Base-by-base conservation (phyloP, 64 coral and sea anemone genomes). In the Stichodactyla mertensii region DNA sequence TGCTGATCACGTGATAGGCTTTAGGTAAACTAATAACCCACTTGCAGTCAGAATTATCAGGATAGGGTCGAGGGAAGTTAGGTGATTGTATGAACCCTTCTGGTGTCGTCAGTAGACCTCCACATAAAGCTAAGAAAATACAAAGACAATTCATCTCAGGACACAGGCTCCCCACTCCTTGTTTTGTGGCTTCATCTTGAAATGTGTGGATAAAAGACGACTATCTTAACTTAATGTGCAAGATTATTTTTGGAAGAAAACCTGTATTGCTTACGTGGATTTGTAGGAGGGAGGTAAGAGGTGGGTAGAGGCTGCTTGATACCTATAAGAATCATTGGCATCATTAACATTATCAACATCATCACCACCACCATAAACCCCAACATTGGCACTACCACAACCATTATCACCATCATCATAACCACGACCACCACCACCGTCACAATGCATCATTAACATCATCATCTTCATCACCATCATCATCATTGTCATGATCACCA, bases 1-100 rank as follows among this genome's bases (percentile, higher is more conserved):
- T 61, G 52, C 19, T 84, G 28, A 84, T 57, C 51, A 84, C 82
- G 54, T 84, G 82, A 84, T 84, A 84, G 20, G 23, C 11, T 6
- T 28, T 84, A 10, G 82, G 82, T n/a, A 84, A 31, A 57, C 55
- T 54, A 27, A 84, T 84, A 61, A 84, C n/a, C 82, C 82, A 84
- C 28, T 84, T 84, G 28, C 82, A 84, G 82, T 84, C 12, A 7
- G 82, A 11, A n/a, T 84, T 61, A 58, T 22, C 11, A 61, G 82
- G 82, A 28, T 84, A 84, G 6, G 52, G 54, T 54, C 13, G 15
- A 61, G 82, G 82, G 23, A 57, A 61, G 28, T 84, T 84, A 27
- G 82, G 82, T 2, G 82, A 84, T 54, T 57, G 20, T 55, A 84
- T 84, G 8, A 84, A 7, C 23, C 82, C 82, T 19, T 55, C n/a